A percentile compares a stretch with the other conserved stretches of the same genome.
These are phyloP conservation scores for Jaculus jaculus DNA, from an alignment of 2,113 vertebrate species.

Conservation along the genomic window DNA sequence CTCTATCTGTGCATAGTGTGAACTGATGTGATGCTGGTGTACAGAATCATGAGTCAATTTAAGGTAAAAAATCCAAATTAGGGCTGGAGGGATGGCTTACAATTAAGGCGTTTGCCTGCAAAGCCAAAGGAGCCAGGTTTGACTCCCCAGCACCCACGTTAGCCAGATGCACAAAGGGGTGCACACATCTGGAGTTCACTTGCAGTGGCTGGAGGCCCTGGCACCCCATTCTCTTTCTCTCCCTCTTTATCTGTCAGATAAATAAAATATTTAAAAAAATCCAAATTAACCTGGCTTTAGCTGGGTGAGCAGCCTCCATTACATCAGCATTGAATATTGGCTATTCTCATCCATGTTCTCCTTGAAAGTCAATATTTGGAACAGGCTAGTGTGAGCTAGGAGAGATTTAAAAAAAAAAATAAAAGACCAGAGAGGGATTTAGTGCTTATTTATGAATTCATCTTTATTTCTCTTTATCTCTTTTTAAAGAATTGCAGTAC, in stretches of 20 bases:
- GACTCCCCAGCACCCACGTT: too few relatives aligned
- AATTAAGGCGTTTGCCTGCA: too few relatives aligned
- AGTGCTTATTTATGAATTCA: constrained; percentile 52
- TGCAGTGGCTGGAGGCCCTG: too few relatives aligned
- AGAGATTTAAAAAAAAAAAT: constrained; percentile 46
- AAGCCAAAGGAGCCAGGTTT: too few relatives aligned
- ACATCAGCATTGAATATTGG: constrained; percentile 21
- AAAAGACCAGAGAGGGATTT: constrained; percentile 42
- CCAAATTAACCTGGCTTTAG: constrained; percentile 35
- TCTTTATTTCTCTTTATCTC: constrained; percentile 49
- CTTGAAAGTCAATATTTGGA: constrained; percentile 62
- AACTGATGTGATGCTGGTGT: not conserved
- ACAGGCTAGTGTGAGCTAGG: constrained; percentile 20
- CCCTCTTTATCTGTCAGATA: too few relatives aligned
- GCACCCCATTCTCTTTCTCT: too few relatives aligned
- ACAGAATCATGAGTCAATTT: not conserved
- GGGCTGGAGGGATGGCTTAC: too few relatives aligned
- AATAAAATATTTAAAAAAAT: too few relatives aligned
- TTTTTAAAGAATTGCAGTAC: constrained; percentile 72
- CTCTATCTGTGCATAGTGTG: not conserved
- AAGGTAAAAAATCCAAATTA: too few relatives aligned
- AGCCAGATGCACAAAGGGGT: too few relatives aligned
- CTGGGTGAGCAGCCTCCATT: not conserved
- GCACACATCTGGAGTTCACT: too few relatives aligned
- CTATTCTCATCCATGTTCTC: constrained; percentile 62